These are phyloP conservation scores for Notolepis coatsorum DNA, from an alignment of 2,797 vertebrate genomes.

Conservation along the genomic window DNA sequence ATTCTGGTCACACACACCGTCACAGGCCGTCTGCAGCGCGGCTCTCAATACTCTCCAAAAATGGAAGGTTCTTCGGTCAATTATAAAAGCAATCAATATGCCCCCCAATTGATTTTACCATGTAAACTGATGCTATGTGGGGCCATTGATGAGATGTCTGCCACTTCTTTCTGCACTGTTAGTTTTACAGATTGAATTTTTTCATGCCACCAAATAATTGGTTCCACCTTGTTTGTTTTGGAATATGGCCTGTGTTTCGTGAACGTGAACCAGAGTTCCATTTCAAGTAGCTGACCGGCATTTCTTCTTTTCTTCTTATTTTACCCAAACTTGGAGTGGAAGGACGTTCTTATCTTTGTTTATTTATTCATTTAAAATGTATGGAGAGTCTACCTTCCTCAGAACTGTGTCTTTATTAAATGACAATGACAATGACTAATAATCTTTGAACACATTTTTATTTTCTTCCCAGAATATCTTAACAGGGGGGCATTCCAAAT, in stretches of 20 bases:
- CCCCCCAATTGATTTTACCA: conserved; percentile 63
- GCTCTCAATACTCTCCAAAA: conserved; percentile 43
- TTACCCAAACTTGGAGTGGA: too few species aligned
- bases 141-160: conserved; percentile 68
- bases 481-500: too few species aligned
- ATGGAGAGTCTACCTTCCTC: too few species aligned
- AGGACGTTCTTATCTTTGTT: too few species aligned
- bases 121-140: conserved; percentile 59
- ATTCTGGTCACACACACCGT: conserved; percentile 68
- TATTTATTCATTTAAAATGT: too few species aligned
- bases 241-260: conserved; percentile 42
- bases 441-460: too few species aligned
- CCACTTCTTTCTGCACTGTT: conserved; percentile 67
- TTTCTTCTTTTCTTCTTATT: too few species aligned
- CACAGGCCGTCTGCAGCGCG: conserved; percentile 21
- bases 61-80: conserved; percentile 61
- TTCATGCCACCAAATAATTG: conserved; percentile 31
- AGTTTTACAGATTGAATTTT: conserved; percentile 73
- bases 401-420: too few species aligned
- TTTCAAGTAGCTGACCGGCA: neutral
- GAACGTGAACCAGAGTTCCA: conserved; percentile 33
- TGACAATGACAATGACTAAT: too few species aligned
- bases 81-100: conserved; percentile 79
- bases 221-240: conserved; percentile 45
- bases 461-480: too few species aligned